These are phyloP conservation scores for Corythornis madagascariensis DNA, from an alignment of 2,113 vertebrate genomes.

Conservation along the genomic window DNA sequence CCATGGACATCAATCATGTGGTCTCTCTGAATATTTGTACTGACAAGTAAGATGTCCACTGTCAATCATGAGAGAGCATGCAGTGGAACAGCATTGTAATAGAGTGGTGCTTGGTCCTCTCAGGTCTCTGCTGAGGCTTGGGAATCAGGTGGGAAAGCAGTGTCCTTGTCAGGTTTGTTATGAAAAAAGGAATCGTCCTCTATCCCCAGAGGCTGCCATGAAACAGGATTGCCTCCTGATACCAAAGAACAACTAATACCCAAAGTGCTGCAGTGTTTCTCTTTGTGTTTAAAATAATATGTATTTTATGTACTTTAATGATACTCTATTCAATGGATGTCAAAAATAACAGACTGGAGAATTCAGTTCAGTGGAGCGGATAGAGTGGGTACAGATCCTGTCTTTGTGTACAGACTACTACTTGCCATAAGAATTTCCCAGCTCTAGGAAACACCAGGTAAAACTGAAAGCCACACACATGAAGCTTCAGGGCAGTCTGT, in stretches of 20 bases:
- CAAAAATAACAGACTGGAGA: not conserved
- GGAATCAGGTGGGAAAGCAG: not conserved
- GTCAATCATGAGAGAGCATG: not conserved
- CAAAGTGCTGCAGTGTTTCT: not conserved
- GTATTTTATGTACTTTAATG: not conserved
- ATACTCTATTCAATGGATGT: not conserved
- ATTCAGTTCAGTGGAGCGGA: not conserved
- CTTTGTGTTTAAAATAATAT: not conserved
- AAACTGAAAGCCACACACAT: not conserved
- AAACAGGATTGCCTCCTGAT: not conserved
- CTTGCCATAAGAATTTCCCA: not conserved
- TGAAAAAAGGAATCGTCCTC: not conserved
- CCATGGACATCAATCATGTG: slow-evolving; percentile 11
- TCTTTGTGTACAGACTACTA: not conserved
- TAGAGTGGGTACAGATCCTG: not conserved
- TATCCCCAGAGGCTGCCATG: not conserved
- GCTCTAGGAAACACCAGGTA: not conserved
- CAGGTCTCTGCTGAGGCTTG: not conserved
- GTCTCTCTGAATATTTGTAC: slow-evolving; percentile 47
- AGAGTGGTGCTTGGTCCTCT: not conserved
- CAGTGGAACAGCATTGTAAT: not conserved
- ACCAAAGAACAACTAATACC: not conserved
- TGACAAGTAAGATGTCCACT: slow-evolving; percentile 11
- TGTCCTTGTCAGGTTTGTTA: not conserved
- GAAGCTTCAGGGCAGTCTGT: not conserved